These are phyloP conservation scores for Hanleya hanleyi DNA, from an alignment of 2,888 invertebrate species.

Conservation along the genomic window DNA sequence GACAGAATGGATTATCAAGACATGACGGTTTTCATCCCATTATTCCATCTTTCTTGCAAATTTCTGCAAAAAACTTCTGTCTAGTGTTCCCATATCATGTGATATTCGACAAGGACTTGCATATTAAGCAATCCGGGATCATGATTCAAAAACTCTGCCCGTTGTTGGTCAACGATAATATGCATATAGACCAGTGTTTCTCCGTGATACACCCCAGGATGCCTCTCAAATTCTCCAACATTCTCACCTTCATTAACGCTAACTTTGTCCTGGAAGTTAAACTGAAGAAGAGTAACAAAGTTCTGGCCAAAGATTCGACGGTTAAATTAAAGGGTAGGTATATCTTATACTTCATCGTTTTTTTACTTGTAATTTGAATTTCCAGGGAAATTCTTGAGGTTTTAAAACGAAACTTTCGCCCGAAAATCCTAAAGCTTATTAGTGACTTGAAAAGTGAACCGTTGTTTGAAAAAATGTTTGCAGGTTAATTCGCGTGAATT, in stretches of 20 bases:
- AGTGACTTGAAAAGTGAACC: too few species aligned
- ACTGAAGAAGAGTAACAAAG: not conserved
- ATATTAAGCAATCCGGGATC: constrained; percentile 58
- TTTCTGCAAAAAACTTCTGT: constrained; percentile 58
- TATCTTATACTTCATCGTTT: not conserved
- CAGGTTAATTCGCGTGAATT: too few species aligned
- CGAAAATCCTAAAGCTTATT: too few species aligned
- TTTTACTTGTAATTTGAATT: too few species aligned
- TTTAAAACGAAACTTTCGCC: too few species aligned
- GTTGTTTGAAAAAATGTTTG: too few species aligned
- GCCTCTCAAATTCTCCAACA: constrained; percentile 55
- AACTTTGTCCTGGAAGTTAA: constrained; percentile 54
- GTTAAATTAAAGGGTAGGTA: not conserved
- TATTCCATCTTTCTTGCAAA: constrained; percentile 31
- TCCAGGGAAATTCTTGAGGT: too few species aligned
- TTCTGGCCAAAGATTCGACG: too few species aligned
- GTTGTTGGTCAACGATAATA: constrained; percentile 25
- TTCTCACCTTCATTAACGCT: constrained; percentile 64
- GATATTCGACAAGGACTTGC: constrained; percentile 61
- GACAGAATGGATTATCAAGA: not conserved
- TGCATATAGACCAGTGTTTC: constrained; percentile 46
- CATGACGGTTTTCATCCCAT: not conserved
- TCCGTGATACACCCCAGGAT: constrained; percentile 61
- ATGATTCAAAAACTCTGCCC: constrained; percentile 50
- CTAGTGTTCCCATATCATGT: constrained; percentile 67